Evolutionary conservation across 2,113 vertebrate species (phyloP), one percentile per base, ranked within the genome.

Genomic region (Hassar affinis): DNA sequence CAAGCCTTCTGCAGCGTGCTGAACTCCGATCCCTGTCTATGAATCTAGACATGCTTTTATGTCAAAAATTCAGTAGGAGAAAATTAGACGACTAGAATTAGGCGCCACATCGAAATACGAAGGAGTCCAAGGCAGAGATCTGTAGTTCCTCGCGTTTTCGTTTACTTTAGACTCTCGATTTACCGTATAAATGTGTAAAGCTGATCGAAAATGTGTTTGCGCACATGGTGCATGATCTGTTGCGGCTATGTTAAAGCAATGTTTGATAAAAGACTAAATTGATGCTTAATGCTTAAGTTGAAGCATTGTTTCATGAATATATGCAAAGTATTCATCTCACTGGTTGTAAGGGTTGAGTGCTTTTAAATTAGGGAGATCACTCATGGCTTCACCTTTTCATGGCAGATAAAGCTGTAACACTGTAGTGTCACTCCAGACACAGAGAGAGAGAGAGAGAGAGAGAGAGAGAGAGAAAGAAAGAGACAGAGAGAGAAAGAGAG

Each of bases 321-420:
- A 98, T 99, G 98, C 97, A 98, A 98, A 98, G 97, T 97, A 97
- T 98, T 98, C 96, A 97, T 97, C 96, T 97, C 96, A 97, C 95
- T 95, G 95, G 95, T 95, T 94, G 97, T 96, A 96, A 97, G 97
- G 97, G 97, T 98, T 98, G 98, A 99, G 96, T 98, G 97, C 97
- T 98, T 98, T 99, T 98, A 98, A 98, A 99, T 98, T 98, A 97
- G 96, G 97, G 96, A 99, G 97, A 99, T 99, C 97, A 98, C 96
- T 99, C 97, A 99, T 97, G 96, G 96, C 96, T 97, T 98, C 97
- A 99, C 97, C 97, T 98, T 98, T 98, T 98, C 96, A 95, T 95
- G 97, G 95, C 95, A 97, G 97, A 98, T 98, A 97, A 97, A 99
- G 97, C 97, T 96, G 96, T 96, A 97, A 96, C 96, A 95, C 96